phyloP scores from a whole-genome alignment of 2,113 vertebrate genomes.

The Nothobranchius kuhntae region DNA sequence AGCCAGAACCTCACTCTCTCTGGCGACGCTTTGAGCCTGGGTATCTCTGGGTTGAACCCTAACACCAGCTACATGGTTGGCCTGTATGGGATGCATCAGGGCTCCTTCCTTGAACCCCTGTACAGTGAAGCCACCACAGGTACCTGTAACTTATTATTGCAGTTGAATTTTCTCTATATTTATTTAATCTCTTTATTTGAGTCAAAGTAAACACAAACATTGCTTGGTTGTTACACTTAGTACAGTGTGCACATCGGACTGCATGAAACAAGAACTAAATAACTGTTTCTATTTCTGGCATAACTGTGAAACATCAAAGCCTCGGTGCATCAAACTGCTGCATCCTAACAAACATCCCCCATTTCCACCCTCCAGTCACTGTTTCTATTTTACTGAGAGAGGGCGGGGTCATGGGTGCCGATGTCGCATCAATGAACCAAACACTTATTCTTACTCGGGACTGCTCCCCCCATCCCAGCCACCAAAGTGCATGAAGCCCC shows the following conservation, averaged over 20 bases:
- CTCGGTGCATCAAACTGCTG: conserved; percentile 29
- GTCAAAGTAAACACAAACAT: conserved; percentile 10
- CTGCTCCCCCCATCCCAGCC: conserved; percentile 31
- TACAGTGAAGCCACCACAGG: conserved; percentile 83
- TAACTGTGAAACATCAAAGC: conserved; percentile 10
- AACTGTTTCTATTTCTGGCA: conserved; percentile 43
- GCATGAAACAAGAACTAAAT: conserved; percentile 51
- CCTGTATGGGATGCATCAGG: conserved; percentile 83
- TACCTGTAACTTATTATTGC: conserved; percentile 60
- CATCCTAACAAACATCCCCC: conserved; percentile 56
- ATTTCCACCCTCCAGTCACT: conserved; percentile 74
- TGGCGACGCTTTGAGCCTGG: conserved; percentile 76
- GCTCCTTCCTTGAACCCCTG: conserved; percentile 79
- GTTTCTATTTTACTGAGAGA: conserved; percentile 67
- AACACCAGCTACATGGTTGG: conserved; percentile 84
- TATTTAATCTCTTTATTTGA: conserved; percentile 15
- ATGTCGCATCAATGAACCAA: conserved; percentile 41
- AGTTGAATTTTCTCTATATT: conserved; percentile 15
- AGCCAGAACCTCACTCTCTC: conserved; percentile 82
- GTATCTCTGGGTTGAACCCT: conserved; percentile 83
- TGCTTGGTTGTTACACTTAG: conserved; percentile 21
- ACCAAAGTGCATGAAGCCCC: conserved; percentile 69
- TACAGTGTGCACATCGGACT: conserved; percentile 26
- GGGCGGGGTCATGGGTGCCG: conserved; percentile 35
- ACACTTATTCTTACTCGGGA: conserved; percentile 34